Conservation (phyloP, 2,888 invertebrate species). For the Pharmacophagus antenor region DNA sequence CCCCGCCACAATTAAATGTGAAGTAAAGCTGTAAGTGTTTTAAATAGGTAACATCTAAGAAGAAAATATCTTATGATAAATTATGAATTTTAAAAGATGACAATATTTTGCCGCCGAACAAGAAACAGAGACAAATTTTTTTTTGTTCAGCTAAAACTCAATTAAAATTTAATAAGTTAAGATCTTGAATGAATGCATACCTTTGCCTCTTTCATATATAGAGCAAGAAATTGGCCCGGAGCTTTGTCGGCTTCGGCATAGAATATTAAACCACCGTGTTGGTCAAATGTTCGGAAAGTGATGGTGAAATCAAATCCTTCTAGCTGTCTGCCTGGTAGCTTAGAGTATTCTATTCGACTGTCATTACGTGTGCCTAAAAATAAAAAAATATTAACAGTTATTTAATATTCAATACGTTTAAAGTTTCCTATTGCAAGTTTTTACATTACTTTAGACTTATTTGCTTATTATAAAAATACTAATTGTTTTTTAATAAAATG, state of each 20-base stretch:
- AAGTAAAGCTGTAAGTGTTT: constrained; percentile 81
- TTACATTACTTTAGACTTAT: too few species aligned
- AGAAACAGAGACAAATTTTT: too few species aligned
- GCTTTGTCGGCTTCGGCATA: constrained; percentile 84
- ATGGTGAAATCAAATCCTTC: constrained; percentile 88
- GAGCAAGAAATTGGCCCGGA: constrained; percentile 85
- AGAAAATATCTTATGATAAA: too few species aligned
- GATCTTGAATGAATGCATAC: constrained; percentile 56
- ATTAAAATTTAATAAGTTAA: too few species aligned
- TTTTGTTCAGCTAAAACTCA: too few species aligned
- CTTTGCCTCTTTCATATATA: constrained; percentile 87
- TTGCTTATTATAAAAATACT: too few species aligned
- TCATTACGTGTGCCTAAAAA: constrained; percentile 82
- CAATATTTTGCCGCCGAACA: too few species aligned
- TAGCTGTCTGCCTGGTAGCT: constrained; percentile 81
- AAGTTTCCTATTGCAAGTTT: too few species aligned
- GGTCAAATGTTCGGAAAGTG: constrained; percentile 87
- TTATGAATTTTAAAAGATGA: too few species aligned
- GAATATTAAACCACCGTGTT: constrained; percentile 90
- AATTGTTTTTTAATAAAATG: too few species aligned
- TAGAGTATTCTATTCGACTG: constrained; percentile 87
- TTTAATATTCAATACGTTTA: not conserved
- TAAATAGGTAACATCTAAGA: not conserved
- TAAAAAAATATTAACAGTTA: not conserved
- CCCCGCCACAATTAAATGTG: constrained; percentile 86